Percentiles rank a stretch among this genome's conserved stretches.
Conservation (phyloP, 2,113 vertebrate species). For the Hepsetus odoe region DNA sequence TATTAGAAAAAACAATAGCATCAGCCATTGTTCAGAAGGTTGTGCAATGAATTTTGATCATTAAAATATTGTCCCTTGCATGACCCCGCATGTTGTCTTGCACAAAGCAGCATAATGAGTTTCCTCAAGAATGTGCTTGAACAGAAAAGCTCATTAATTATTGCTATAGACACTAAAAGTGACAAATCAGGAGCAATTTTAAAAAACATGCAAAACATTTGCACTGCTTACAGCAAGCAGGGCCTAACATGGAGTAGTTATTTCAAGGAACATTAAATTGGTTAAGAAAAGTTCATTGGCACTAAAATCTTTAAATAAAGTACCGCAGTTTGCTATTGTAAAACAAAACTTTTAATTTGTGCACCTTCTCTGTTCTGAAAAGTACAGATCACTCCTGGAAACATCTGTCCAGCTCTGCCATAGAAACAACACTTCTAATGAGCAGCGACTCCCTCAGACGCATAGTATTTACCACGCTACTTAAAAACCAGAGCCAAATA, state of each 20-base stretch:
- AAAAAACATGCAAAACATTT: not conserved
- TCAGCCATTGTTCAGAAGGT: not conserved
- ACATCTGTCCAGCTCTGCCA: constrained; percentile 9
- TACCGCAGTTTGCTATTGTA: not conserved
- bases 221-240: not conserved
- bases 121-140: constrained; percentile 1
- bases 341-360: constrained; percentile 17
- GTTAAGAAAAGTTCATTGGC: not conserved
- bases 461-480: constrained; percentile 26
- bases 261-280: constrained; percentile 15
- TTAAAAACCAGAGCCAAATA: constrained; percentile 2
- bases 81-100: not conserved
- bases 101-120: not conserved
- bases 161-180: not conserved
- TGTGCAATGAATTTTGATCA: not conserved
- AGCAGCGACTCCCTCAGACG: constrained; percentile 4
- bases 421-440: constrained; percentile 34
- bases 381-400: constrained; percentile 8
- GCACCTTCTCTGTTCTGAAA: not conserved
- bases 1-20: not conserved
- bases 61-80: not conserved
- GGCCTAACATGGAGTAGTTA: constrained; percentile 4
- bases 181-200: not conserved
- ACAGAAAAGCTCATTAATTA: constrained; percentile 19
- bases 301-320: not conserved